Evolutionary conservation across 2,888 invertebrate species (phyloP).

Genomic region (Thyatira batis): DNA sequence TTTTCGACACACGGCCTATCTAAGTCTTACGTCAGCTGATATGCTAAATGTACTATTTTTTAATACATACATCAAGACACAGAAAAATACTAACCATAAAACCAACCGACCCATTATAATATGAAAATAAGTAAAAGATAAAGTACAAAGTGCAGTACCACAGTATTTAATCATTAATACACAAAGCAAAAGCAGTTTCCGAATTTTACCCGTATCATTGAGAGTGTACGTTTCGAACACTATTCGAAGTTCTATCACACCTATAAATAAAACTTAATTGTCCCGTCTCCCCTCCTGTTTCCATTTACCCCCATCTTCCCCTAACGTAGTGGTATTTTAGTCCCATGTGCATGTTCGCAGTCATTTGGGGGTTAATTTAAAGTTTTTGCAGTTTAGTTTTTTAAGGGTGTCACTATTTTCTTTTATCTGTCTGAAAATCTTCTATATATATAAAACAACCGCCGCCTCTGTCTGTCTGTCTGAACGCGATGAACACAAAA

Average conservation of each 20-base stretch:
- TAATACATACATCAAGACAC: no score
- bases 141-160: not conserved
- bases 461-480: no score
- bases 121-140: no score
- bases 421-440: no score
- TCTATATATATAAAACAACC: no score
- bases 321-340: slow-evolving; percentile 11
- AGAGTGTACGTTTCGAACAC: not conserved
- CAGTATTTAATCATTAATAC: not conserved
- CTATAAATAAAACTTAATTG: slow-evolving; percentile 30
- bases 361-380: slow-evolving; percentile 26
- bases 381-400: slow-evolving; percentile 6
- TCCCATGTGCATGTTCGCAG: slow-evolving; percentile 7
- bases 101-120: no score
- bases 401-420: not conserved
- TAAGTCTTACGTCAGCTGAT: no score
- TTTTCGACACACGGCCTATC: no score
- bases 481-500: no score
- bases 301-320: not conserved
- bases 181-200: not conserved
- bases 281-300: slow-evolving; percentile 18
- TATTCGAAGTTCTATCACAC: not conserved
- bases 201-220: not conserved
- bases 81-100: no score
- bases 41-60: no score